These are phyloP conservation scores for Etheostoma cragini DNA, from an alignment of 2,113 vertebrate species.

Conservation along the genomic window DNA sequence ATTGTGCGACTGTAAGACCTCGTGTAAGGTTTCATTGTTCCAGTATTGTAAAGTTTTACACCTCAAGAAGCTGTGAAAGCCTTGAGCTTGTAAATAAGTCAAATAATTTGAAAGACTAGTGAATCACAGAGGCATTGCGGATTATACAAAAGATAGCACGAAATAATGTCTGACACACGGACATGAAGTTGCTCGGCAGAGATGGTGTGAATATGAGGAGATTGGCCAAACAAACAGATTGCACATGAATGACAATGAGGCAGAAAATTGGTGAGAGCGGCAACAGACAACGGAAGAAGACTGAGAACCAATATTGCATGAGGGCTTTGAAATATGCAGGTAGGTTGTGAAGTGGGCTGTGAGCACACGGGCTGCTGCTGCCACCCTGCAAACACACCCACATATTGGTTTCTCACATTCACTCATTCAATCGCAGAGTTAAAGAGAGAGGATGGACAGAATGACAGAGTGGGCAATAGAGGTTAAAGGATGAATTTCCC, in stretches of 20 bases:
- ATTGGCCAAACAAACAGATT: conserved; percentile 80
- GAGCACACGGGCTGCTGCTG: conserved; percentile 42
- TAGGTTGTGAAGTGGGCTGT: conserved; percentile 65
- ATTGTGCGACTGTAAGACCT: conserved; percentile 34
- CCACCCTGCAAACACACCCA: conserved; percentile 54
- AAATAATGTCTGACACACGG: conserved; percentile 62
- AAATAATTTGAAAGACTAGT: conserved; percentile 31
- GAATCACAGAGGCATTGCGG: conserved; percentile 57
- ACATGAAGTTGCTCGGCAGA: conserved; percentile 62
- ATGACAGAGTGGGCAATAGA: conserved; percentile 59
- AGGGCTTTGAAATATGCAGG: conserved; percentile 80
- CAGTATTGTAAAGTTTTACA: conserved; percentile 42
- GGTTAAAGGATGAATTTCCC: conserved; percentile 76
- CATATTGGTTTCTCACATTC: conserved; percentile 39
- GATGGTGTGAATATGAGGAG: conserved; percentile 60
- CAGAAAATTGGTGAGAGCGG: conserved; percentile 76
- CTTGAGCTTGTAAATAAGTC: conserved; percentile 59
- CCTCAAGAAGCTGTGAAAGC: conserved; percentile 51
- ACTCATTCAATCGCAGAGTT: conserved; percentile 45
- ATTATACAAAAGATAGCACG: conserved; percentile 63
- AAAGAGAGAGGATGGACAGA: conserved; percentile 38
- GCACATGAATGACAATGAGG: conserved; percentile 80
- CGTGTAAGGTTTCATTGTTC: conserved; percentile 61
- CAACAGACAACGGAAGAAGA: conserved; percentile 62
- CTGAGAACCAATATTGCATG: conserved; percentile 71